Evolutionary conservation across 2,888 invertebrate species (phyloP).

Genomic region (Spilarctia lutea): DNA sequence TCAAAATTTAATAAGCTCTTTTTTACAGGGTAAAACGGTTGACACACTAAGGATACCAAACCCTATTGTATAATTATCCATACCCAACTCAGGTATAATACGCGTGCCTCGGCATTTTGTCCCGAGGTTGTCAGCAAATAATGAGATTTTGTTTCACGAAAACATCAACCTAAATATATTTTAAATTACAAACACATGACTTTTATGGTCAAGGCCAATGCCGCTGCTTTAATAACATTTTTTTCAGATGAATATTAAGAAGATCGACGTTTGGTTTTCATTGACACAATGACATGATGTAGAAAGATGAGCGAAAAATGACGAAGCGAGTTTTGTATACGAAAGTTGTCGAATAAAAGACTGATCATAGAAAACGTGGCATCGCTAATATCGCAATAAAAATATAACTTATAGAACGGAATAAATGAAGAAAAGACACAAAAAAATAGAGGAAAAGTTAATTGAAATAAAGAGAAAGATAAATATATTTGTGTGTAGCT

Average conservation of each 20-base stretch:
- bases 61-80: constrained; percentile 28
- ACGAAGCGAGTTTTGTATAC: neutral
- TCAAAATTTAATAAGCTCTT: neutral
- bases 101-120: constrained; percentile 28
- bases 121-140: constrained; percentile 14
- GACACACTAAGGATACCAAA: constrained; percentile 4
- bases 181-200: constrained; percentile 16
- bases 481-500: neutral
- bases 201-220: constrained; percentile 10
- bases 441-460: neutral
- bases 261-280: neutral
- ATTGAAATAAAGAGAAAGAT: no score
- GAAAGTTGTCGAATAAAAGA: neutral
- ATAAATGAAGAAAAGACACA: neutral
- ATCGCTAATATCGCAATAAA: neutral
- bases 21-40: neutral
- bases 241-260: neutral
- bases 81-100: constrained; percentile 18
- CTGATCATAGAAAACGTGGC: neutral
- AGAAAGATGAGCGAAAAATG: neutral
- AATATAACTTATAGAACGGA: neutral
- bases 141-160: constrained; percentile 24
- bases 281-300: neutral
- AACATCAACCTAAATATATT: constrained; percentile 23
- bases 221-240: neutral